Evolutionary conservation across 2,113 vertebrate species (phyloP), one percentile per base, ranked within the genome.

Genomic region (Oncorhynchus keta): DNA sequence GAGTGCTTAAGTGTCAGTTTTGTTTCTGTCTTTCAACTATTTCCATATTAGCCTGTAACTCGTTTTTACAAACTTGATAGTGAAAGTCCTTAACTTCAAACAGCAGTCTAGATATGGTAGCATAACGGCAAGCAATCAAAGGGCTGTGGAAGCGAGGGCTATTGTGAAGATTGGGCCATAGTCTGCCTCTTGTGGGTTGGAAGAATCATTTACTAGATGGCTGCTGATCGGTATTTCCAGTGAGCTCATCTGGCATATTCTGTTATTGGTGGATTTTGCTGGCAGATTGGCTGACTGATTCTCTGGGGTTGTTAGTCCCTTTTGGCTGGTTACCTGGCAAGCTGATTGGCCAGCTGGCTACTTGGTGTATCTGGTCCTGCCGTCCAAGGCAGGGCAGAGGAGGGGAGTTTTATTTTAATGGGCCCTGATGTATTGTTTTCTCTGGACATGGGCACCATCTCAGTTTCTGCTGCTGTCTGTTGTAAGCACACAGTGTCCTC

Each of bases 1-100:
- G 77, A 79, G 72, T 76, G 76, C 74, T 12, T 85, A 82, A 85
- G 79, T 81, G 84, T 84, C 8, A 45, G 35, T 39, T 73, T 81
- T 81, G 83, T 26, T 49, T 81, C 74, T 69, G 72, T 48, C 16
- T 79, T 72, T 18, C 62, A 73, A 14, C 26, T 32, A 5, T 9
- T 30, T 67, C 26, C 12, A 18, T 30, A 28, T 30, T 30, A 67
- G 9, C 65, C 65, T n/a, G 59, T 62, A 22, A 62, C 59, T 3
- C 22, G 80, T 65, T n/a, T 5, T 75, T 76, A 55, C 69, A 55
- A 14, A 28, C 26, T 77, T 16, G 79, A 11, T 18, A 0, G 39
- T 45, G 39, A 2, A 45, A 45, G 20, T 18, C 7, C 12, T n/a
- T 20, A 4, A 22, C 59, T 18, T 18, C 49, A 12, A 51, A 51